Evolutionary conservation across 2,113 vertebrate species (phyloP), one percentile per base, ranked within the genome.

Genomic region (Thalassoma bifasciatum): DNA sequence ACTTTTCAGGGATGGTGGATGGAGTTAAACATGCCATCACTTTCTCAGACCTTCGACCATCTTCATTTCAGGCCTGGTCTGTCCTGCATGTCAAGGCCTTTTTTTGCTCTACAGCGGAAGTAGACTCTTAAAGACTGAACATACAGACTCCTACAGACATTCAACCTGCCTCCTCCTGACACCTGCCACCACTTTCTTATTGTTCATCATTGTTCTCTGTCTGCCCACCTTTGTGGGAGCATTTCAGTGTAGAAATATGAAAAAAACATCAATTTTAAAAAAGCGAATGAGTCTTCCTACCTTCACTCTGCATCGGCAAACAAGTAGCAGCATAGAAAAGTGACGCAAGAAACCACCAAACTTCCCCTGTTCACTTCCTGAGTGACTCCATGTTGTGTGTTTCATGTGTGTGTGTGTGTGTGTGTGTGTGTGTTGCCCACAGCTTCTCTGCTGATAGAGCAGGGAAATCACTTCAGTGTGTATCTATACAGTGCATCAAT

Each of bases 341-440:
- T 94, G 93, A 94, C 91, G 93, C 92, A 94, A 94, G 88, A 93
- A 94, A 94, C 93, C 93, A 86, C 93, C 59, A 88, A 91, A 94
- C 93, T 94, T 94, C 93, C 94, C 92, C 92, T 93, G 85, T 59
- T 86, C 62, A 94, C 94, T 95, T 95, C 94, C 94, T 95, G 94
- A 88, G 90, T 91, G 77, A 82, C 66, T 91, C 73, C 80, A 81
- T 88, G 78, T 88, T 80, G 80, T 73, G 82, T 58, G 86, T 83
- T 87, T 72, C 89, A 72, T 85, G 84, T 92, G 49, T n/a, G n/a
- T n/a, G n/a, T n/a, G n/a, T n/a, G n/a, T n/a, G n/a, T n/a, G n/a
- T n/a, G n/a, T 81, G 72, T 59, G 49, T 81, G 72, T 59, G 60
- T 75, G 78, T 68, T 69, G 75, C 83, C 57, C 59, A 59, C 47